Evolutionary conservation across 2,888 invertebrate genomes (phyloP).

Genomic region (Creontiades dilutus): DNA sequence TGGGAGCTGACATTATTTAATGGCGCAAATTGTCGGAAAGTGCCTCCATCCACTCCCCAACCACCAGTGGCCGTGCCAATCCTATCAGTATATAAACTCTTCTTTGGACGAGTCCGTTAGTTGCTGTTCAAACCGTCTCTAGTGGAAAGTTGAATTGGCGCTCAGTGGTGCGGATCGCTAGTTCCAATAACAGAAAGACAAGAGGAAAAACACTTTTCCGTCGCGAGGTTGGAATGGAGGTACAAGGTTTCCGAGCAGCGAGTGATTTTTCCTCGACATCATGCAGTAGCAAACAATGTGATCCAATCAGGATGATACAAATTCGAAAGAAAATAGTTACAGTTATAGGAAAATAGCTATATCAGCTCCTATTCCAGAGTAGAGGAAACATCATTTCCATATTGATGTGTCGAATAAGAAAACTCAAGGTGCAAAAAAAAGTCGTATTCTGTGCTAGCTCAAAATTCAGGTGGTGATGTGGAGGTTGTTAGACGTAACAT

Average conservation of each 20-base stretch:
- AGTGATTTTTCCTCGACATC: slow-evolving; percentile 5
- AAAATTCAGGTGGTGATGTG: no score
- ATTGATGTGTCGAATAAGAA: no score
- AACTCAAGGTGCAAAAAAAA: no score
- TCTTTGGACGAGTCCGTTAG: slow-evolving; percentile 2
- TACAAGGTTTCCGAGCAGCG: not conserved
- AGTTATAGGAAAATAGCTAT: no score
- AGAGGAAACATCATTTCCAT: no score
- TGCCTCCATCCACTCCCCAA: not conserved
- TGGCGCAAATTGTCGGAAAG: slow-evolving; percentile 1
- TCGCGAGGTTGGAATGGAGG: not conserved
- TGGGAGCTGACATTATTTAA: not conserved
- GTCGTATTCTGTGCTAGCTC: no score
- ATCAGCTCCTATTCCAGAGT: no score
- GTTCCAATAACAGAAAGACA: slow-evolving; percentile 40
- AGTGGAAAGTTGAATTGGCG: slow-evolving; percentile 48
- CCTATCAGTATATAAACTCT: slow-evolving; percentile 27
- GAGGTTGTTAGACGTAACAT: no score
- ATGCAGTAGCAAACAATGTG: not conserved
- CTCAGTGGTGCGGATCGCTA: not conserved
- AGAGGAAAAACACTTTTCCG: slow-evolving; percentile 20
- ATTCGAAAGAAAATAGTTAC: no score
- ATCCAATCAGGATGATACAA: no score
- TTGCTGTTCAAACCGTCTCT: slow-evolving; percentile 29
- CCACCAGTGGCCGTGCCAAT: not conserved